Base-by-base conservation (phyloP, 2,113 vertebrate genomes). In the Corvus moneduloides region DNA sequence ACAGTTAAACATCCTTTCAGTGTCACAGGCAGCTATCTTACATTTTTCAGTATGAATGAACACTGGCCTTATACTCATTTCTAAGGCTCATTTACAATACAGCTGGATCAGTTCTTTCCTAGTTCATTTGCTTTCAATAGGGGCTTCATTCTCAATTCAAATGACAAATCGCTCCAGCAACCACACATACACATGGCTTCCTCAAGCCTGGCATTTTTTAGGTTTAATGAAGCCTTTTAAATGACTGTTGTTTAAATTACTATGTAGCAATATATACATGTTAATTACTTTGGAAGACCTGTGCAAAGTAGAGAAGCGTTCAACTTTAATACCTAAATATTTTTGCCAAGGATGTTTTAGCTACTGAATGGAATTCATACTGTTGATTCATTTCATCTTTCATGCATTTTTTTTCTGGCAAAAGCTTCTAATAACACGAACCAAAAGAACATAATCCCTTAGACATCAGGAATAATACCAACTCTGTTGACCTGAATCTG, bases 391-490 rank as follows among this genome's bases (percentile, higher is more conserved):
- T 84, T 93, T 86, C 18, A 75, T 87, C 52, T 81, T 88, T 62
- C n/a, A 90, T 93, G 20, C 27, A 14, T 87, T 94, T 92, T 94
- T 92, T 87, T 95, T 69, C 76, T 72, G 32, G 73, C 62, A 96
- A 90, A 92, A 64, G 49, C 64, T 92, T 82, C 44, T 75, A 95
- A 75, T 52, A 62, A 79, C 71, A 77, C 75, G 66, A 95, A 87
- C 73, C 72, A 82, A 82, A 96, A 79, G 49, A 88, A 87, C 39
- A 58, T 93, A 96, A 95, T 96, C 86, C 69, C 49, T 92, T 93
- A 90, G 94, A 96, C 23, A 90, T 33, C 58, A 88, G 61, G 41
- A 92, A 93, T 66, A 95, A 93, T 94, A 35, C 26, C 41, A 92
- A 84, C 44, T 75, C 72, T 75, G 72, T 64, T 94, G 93, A 96